A percentile compares a stretch with the other conserved stretches of the same genome.
Conservation (phyloP, 2,888 invertebrate genomes). For the Myopa testacea region DNA sequence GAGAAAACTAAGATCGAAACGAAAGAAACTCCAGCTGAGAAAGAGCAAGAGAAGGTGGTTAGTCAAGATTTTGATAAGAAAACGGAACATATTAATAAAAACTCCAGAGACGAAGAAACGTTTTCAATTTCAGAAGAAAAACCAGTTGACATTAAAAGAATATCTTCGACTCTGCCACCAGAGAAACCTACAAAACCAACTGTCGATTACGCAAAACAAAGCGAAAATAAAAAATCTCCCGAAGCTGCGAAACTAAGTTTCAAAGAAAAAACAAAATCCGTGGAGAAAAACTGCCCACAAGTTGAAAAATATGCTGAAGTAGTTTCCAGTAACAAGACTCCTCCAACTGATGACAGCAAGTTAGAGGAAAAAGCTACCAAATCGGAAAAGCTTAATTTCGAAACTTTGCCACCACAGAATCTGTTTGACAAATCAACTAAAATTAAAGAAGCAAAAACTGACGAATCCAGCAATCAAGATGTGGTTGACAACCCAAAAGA, state of each 20-base stretch:
- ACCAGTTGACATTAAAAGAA: conserved; percentile 48
- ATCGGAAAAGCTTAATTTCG: neutral
- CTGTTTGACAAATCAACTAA: conserved; percentile 27
- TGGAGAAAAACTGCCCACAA: conserved; percentile 24
- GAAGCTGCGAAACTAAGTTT: conserved; percentile 19
- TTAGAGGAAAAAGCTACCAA: neutral
- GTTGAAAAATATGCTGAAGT: neutral
- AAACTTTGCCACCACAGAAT: neutral
- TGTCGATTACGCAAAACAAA: conserved; percentile 31
- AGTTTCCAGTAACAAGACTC: neutral
- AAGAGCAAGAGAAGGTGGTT: neutral
- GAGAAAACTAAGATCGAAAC: neutral
- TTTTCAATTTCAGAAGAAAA: conserved; percentile 40
- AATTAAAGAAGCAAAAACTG: neutral
- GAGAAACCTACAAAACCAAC: conserved; percentile 26
- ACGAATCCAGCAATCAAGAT: neutral
- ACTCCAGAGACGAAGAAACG: neutral
- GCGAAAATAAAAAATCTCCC: conserved; percentile 44
- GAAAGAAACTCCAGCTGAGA: conserved; percentile 17
- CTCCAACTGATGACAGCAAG: neutral
- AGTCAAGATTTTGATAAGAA: neutral
- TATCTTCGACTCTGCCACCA: conserved; percentile 41
- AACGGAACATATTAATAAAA: neutral
- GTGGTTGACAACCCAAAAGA: neutral
- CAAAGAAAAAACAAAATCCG: conserved; percentile 21